Conservation (phyloP, 2,113 vertebrate genomes). For the Antigone vipio region DNA sequence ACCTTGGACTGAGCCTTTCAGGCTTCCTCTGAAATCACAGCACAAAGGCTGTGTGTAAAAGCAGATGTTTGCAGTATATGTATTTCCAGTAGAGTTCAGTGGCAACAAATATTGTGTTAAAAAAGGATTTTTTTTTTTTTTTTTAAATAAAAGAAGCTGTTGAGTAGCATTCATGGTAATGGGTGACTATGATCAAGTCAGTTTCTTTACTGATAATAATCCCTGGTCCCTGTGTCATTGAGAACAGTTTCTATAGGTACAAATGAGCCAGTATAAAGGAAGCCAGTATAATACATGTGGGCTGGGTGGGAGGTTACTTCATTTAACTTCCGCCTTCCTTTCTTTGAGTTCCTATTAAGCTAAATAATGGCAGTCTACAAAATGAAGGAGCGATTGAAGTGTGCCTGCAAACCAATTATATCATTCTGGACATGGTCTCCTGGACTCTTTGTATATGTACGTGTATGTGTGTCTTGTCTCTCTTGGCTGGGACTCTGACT, state of each 20-base stretch:
- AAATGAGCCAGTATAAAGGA: conserved; percentile 37
- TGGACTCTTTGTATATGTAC: conserved; percentile 14
- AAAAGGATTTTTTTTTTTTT: neutral
- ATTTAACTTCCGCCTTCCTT: conserved; percentile 57
- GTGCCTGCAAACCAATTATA: conserved; percentile 46
- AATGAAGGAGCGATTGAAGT: conserved; percentile 39
- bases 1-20: conserved; percentile 10
- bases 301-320: conserved; percentile 56
- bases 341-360: conserved; percentile 56
- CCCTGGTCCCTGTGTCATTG: conserved; percentile 21
- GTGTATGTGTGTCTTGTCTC: conserved; percentile 4
- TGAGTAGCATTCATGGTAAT: conserved; percentile 16
- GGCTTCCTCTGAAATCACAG: neutral
- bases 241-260: conserved; percentile 57
- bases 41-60: neutral
- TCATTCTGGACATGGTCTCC: conserved; percentile 20
- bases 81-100: neutral
- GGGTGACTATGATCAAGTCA: conserved; percentile 6
- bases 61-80: neutral
- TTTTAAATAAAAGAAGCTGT: neutral
- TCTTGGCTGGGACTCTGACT: neutral
- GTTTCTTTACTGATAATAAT: conserved; percentile 39
- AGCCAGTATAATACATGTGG: conserved; percentile 17
- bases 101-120: neutral
- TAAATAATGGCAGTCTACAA: conserved; percentile 38